Base-by-base conservation (phyloP, 2,797 vertebrate species). In the Schizopygopsis malacanthus region DNA sequence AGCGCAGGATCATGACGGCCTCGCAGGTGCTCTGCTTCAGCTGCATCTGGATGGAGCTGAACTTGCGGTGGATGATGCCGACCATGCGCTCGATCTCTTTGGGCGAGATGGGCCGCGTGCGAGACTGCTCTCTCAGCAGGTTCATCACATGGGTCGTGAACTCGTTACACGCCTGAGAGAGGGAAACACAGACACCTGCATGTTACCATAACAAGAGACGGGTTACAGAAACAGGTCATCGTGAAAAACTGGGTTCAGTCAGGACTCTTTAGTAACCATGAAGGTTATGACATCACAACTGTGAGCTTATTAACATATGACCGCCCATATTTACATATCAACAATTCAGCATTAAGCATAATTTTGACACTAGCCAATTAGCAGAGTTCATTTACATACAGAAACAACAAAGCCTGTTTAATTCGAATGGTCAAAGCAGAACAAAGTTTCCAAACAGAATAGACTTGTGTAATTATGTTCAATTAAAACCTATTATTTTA, bases 41-140 rank as follows among this genome's bases (percentile, higher is more conserved):
- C 94, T 99, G 98, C 97, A 99, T 98, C 96, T 99, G 98, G 95
- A 99, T 99, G 94, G 98, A 99, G 95, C 97, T 99, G 96, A 99
- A 99, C 94, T 99, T 99, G 95, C 98, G 97, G 93, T 99, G 98
- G 94, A 99, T 99, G 94, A 99, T 99, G 94, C 95, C 96, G 90
- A 99, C 98, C 98, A 99, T 99, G 65, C 98, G 95, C 91, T 99
- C 98, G 1, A 99, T 99, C 96, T 99, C 98, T 93, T 99, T 99
- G 0, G 98, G 98, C 0, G 98, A 99, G 93, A 99, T 99, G 67
- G 98, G 98, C 76, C 98, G 94, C 16, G 98, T 99, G 91, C 98
- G 96, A 56, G 97, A 98, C 94, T 99, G 98, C 92, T 99, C 98
- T 7, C 98, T 94, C 93, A 99, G 93, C 86, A 99, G 96, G 93